Conservation (phyloP, 1,140 invertebrate genomes). For the Gryon sp. region DNA sequence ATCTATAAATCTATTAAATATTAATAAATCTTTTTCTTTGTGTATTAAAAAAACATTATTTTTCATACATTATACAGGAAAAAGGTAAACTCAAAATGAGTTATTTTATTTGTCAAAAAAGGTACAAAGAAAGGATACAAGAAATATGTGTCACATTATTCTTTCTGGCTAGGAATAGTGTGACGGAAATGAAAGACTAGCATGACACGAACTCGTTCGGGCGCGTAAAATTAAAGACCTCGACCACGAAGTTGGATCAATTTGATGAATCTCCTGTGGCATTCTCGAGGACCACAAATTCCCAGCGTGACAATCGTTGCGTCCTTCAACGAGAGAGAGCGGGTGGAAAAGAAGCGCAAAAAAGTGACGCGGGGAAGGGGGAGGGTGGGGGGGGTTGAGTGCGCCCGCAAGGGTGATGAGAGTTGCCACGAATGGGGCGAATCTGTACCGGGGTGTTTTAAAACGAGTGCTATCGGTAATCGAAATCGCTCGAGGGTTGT, state of each 20-base stretch:
- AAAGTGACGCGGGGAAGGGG: conserved; percentile 66
- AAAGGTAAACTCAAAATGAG: too few species aligned
- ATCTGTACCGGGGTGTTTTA: conserved; percentile 76
- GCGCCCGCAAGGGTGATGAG: conserved; percentile 48
- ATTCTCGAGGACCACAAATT: conserved; percentile 68
- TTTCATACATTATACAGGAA: too few species aligned
- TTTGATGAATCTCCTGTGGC: conserved; percentile 69
- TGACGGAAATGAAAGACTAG: too few species aligned
- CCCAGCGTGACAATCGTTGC: conserved; percentile 74
- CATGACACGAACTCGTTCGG: neutral
- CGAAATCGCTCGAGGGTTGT: conserved; percentile 76
- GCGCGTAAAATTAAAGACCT: conserved; percentile 35
- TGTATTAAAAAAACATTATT: too few species aligned
- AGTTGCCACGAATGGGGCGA: conserved; percentile 66
- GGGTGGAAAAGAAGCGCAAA: conserved; percentile 68
- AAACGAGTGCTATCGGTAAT: conserved; percentile 78
- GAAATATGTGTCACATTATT: too few species aligned
- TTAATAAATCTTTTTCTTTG: too few species aligned
- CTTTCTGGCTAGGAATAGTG: too few species aligned
- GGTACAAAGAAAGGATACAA: too few species aligned
- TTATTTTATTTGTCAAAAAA: too few species aligned
- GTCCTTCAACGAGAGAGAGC: conserved; percentile 75
- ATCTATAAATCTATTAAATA: too few species aligned
- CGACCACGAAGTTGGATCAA: conserved; percentile 45
- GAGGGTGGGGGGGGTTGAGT: too few species aligned